Evolutionary conservation across 2,797 vertebrate genomes (phyloP).

Genomic region (Cynodonichthys magdalenae): DNA sequence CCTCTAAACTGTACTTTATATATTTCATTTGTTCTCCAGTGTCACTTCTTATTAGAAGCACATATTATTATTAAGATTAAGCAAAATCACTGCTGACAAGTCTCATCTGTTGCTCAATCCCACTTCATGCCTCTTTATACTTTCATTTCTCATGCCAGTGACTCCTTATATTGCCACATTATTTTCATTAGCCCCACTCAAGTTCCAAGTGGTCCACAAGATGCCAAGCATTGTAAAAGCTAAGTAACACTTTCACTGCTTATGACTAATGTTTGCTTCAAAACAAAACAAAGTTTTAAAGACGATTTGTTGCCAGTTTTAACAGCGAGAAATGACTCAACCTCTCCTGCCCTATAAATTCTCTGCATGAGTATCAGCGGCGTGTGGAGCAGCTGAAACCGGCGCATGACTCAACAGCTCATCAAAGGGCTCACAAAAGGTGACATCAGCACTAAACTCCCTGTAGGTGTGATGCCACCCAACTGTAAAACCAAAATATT

Average conservation of each 20-base stretch:
- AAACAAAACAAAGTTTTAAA: constrained; percentile 28
- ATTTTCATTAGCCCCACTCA: constrained; percentile 24
- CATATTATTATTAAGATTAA: constrained; percentile 38
- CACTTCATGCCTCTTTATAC: constrained; percentile 11
- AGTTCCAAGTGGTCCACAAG: constrained; percentile 27
- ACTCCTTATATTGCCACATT: constrained; percentile 10
- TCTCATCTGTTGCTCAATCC: constrained; percentile 32
- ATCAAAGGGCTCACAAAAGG: constrained; percentile 30
- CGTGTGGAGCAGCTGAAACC: constrained; percentile 39
- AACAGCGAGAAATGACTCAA: constrained; percentile 54
- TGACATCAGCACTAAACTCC: constrained; percentile 21
- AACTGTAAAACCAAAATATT: constrained; percentile 15
- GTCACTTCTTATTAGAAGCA: constrained; percentile 29
- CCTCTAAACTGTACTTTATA: constrained; percentile 9
- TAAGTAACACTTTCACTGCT: constrained; percentile 32
- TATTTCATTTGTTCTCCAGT: constrained; percentile 1
- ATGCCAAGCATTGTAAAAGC: constrained; percentile 46
- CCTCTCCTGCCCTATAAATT: constrained; percentile 56
- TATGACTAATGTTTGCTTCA: constrained; percentile 36
- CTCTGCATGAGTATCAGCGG: constrained; percentile 43
- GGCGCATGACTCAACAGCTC: constrained; percentile 44
- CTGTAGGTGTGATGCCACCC: constrained; percentile 32
- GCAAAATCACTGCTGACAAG: constrained; percentile 38
- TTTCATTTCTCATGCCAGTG: constrained; percentile 8
- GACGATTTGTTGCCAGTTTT: constrained; percentile 29